Conservation (phyloP, 2,888 invertebrate species). For the Blastobasis lacticolella region DNA sequence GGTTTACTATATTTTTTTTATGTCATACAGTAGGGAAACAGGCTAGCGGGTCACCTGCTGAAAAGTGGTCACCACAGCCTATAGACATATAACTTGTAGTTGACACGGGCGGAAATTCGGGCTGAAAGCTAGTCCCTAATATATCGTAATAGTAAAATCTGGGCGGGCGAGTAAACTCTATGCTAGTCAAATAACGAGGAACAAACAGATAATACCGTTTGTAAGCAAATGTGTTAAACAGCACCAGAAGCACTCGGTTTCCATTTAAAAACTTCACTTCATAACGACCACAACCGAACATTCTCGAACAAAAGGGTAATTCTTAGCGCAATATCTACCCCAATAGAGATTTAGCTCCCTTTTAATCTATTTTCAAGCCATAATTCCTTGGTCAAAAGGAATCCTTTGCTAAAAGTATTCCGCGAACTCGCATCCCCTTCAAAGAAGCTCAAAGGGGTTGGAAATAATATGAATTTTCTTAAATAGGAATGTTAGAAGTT, state of each 20-base stretch:
- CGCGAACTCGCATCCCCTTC: slow-evolving; percentile 21
- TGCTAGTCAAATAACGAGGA: too few species aligned
- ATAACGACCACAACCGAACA: background rate
- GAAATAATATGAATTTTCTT: slow-evolving; percentile 30
- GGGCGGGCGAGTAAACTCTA: too few species aligned
- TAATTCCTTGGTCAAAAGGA: slow-evolving; percentile 35
- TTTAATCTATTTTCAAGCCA: slow-evolving; percentile 40
- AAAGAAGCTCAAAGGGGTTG: slow-evolving; percentile 31
- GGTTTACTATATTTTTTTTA: too few species aligned
- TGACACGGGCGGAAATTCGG: too few species aligned
- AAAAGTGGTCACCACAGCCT: too few species aligned
- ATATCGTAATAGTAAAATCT: too few species aligned
- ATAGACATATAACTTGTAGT: too few species aligned
- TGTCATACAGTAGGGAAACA: too few species aligned
- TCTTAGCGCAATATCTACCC: slow-evolving; percentile 25
- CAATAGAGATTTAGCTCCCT: slow-evolving; percentile 21
- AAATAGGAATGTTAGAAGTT: background rate
- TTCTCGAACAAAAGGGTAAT: slow-evolving; percentile 20
- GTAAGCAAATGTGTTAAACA: background rate
- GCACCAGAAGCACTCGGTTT: background rate
- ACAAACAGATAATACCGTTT: too few species aligned
- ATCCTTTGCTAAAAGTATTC: slow-evolving; percentile 22
- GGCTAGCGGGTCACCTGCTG: too few species aligned
- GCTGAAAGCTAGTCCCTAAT: too few species aligned
- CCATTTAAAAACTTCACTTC: background rate